phyloP scores from a whole-genome alignment of 2,888 invertebrate species.

The Gortyna flavago region DNA sequence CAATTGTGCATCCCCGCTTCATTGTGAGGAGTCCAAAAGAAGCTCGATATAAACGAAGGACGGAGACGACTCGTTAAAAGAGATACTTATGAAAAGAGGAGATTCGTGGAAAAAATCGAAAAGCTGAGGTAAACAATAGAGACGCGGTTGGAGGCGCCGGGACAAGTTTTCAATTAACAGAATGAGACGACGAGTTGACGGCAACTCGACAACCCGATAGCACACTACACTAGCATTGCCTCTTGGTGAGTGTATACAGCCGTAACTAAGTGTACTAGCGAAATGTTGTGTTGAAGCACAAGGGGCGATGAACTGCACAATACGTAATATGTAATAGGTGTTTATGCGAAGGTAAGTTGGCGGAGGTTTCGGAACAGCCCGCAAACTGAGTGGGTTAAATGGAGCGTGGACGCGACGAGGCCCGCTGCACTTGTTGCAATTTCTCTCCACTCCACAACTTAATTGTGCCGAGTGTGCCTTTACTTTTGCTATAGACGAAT shows the following conservation, averaged over 20 bases:
- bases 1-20: slow-evolving; percentile 77
- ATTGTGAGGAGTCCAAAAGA: slow-evolving; percentile 76
- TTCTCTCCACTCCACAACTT: slow-evolving; percentile 84
- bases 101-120: slow-evolving; percentile 75
- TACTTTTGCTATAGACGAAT: slow-evolving; percentile 85
- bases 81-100: slow-evolving; percentile 77
- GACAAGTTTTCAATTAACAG: slow-evolving; percentile 79
- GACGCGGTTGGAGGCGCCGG: slow-evolving; percentile 70
- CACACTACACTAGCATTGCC: slow-evolving; percentile 55
- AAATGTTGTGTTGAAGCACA: slow-evolving; percentile 50
- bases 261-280: slow-evolving; percentile 32
- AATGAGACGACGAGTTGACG: slow-evolving; percentile 70
- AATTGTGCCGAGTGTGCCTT: slow-evolving; percentile 85
- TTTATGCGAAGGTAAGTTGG: slow-evolving; percentile 75
- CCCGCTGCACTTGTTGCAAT: slow-evolving; percentile 88
- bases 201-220: slow-evolving; percentile 65
- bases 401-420: slow-evolving; percentile 83
- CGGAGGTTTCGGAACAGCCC: slow-evolving; percentile 76
- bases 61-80: slow-evolving; percentile 76
- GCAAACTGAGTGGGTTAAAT: slow-evolving; percentile 85
- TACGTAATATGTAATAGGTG: slow-evolving; percentile 68
- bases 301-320: slow-evolving; percentile 62
- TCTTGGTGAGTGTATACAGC: slow-evolving; percentile 30
- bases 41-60: slow-evolving; percentile 76
- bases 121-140: slow-evolving; percentile 77